phyloP scores from a whole-genome alignment of 2,888 invertebrate genomes.

The Xestia rhomboidea region DNA sequence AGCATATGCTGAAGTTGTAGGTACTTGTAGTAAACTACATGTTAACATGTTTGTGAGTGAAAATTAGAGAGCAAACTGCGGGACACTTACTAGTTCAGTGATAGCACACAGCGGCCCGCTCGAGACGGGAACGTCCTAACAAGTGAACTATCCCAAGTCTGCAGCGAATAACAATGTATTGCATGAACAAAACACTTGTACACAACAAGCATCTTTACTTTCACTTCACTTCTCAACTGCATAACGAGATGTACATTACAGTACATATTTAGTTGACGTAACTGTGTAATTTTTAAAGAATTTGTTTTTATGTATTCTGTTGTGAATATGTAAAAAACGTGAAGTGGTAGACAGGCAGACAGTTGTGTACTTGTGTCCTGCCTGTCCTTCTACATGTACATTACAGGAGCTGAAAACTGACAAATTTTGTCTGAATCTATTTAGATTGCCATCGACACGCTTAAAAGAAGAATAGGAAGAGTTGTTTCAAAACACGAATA shows the following conservation, averaged over 20 bases:
- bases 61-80: conserved; percentile 82
- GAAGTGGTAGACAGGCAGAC: not conserved
- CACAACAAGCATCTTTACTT: conserved; percentile 33
- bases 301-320: not conserved
- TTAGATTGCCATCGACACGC: not conserved
- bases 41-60: conserved; percentile 77
- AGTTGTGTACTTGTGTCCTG: not conserved
- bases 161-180: conserved; percentile 72
- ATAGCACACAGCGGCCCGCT: conserved; percentile 71
- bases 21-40: conserved; percentile 71
- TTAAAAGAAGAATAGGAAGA: not conserved
- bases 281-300: conserved; percentile 1
- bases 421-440: not conserved
- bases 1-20: conserved; percentile 69
- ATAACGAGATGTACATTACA: conserved; percentile 34
- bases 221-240: conserved; percentile 42
- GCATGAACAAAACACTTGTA: conserved; percentile 22
- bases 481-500: not conserved
- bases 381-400: not conserved
- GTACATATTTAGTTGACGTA: conserved; percentile 16
- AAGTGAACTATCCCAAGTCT: conserved; percentile 77
- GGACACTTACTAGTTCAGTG: conserved; percentile 76
- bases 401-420: not conserved
- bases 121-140: conserved; percentile 74
- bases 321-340: not conserved